phyloP scores from a whole-genome alignment of 2,888 invertebrate species.

The Melieria picta region DNA sequence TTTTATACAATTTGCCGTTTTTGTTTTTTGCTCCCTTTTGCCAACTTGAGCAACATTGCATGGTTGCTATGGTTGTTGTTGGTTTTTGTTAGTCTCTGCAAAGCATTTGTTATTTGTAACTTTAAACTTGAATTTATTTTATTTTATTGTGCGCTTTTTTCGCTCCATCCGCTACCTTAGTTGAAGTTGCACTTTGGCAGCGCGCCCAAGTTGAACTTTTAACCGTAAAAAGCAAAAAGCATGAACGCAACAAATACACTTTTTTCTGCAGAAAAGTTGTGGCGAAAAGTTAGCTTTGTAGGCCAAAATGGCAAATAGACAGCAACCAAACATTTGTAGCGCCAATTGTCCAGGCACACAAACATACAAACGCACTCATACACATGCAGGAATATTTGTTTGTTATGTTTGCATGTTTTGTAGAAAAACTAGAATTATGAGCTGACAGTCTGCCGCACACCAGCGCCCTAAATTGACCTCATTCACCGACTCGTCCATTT shows the following conservation, averaged over 20 bases:
- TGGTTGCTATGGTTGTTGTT: too few species aligned
- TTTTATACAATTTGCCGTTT: too few species aligned
- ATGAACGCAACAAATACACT: neutral
- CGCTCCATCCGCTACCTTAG: too few species aligned
- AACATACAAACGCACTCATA: too few species aligned
- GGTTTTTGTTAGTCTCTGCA: too few species aligned
- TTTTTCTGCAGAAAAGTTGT: neutral
- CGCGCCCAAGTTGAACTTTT: neutral
- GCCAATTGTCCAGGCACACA: too few species aligned
- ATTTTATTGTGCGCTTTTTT: neutral
- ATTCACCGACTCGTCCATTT: neutral
- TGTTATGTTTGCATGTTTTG: neutral
- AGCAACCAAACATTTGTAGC: neutral
- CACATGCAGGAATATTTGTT: neutral
- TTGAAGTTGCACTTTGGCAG: neutral
- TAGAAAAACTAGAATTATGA: conserved; percentile 1
- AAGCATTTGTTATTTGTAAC: neutral
- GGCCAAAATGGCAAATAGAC: conserved; percentile 6
- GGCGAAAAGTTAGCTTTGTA: neutral
- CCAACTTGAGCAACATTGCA: too few species aligned
- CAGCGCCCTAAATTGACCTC: conserved; percentile 15
- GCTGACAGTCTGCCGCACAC: conserved; percentile 1
- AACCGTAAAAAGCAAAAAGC: neutral
- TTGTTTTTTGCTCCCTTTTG: too few species aligned
- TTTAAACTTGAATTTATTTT: neutral